Evolutionary conservation across 53 echinoderm and acorn worm genomes (phyloP).

Genomic region (Crossaster papposus): DNA sequence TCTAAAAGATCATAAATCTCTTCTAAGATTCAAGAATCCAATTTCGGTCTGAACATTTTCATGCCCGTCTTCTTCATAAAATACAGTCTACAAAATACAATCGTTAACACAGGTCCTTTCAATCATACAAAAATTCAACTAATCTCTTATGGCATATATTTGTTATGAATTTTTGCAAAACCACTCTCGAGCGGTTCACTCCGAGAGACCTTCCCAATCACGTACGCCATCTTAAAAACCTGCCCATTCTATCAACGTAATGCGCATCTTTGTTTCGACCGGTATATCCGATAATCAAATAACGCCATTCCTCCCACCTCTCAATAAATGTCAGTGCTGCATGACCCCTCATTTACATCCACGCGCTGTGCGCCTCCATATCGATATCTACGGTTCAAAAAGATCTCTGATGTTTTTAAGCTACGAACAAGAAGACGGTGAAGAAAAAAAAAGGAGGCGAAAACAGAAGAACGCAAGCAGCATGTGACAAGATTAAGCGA

Average conservation of each 20-base stretch:
- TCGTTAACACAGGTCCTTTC: no score
- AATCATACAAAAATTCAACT: no score
- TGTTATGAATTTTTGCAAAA: no score
- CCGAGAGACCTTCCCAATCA: background rate
- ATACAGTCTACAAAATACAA: no score
- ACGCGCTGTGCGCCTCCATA: background rate
- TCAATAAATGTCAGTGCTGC: slow-evolving; percentile 48
- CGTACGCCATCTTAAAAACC: background rate
- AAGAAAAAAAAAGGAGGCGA: background rate
- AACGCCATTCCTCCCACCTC: background rate
- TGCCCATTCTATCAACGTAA: slow-evolving; percentile 26
- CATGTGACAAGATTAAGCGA: slow-evolving; percentile 50
- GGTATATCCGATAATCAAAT: slow-evolving; percentile 50
- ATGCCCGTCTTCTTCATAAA: no score
- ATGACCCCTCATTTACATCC: slow-evolving; percentile 31
- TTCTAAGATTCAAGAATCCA: no score
- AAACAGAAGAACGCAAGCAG: slow-evolving; percentile 30
- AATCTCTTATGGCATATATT: no score
- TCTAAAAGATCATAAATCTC: no score
- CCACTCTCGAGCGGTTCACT: no score
- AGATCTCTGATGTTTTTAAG: slow-evolving; percentile 13
- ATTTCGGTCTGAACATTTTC: no score
- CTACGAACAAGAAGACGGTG: background rate
- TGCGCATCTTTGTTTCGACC: slow-evolving; percentile 46
- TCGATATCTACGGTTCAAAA: background rate